Percentiles rank a stretch among this genome's conserved stretches.
phyloP scores from a whole-genome alignment of 2,888 invertebrate genomes.

The Gerris lacustris region DNA sequence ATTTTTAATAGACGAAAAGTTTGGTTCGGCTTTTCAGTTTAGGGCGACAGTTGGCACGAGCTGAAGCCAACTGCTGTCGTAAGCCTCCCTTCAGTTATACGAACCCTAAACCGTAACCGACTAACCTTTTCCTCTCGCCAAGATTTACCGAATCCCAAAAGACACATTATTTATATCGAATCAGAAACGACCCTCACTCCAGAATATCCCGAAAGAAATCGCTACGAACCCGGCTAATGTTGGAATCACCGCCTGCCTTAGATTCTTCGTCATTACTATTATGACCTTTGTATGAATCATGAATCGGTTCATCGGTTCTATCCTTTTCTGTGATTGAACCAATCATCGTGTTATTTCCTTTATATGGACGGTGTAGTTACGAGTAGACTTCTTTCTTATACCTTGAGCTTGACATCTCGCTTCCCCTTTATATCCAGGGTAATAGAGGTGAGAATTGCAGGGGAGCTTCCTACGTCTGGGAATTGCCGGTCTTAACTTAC shows the following conservation, averaged over 20 bases:
- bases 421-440: not conserved
- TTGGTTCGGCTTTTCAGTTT: not conserved
- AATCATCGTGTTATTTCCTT: not conserved
- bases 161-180: constrained; percentile 2
- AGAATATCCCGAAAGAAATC: not conserved
- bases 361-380: not conserved
- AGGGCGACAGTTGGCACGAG: constrained; percentile 1
- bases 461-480: not conserved
- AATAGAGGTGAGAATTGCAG: not conserved
- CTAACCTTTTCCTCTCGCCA: not conserved
- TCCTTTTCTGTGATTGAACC: not conserved
- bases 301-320: not conserved
- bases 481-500: not conserved
- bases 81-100: not conserved
- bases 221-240: not conserved
- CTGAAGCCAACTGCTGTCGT: not conserved
- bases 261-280: not conserved
- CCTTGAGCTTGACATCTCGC: not conserved
- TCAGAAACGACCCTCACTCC: not conserved
- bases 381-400: not conserved
- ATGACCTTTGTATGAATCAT: not conserved
- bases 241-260: not conserved
- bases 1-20: constrained; percentile 5
- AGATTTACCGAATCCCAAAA: not conserved
- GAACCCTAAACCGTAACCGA: not conserved